Evolutionary conservation across 2,797 vertebrate species (phyloP), one percentile per base, ranked within the genome.

Genomic region (Mustela erminea): DNA sequence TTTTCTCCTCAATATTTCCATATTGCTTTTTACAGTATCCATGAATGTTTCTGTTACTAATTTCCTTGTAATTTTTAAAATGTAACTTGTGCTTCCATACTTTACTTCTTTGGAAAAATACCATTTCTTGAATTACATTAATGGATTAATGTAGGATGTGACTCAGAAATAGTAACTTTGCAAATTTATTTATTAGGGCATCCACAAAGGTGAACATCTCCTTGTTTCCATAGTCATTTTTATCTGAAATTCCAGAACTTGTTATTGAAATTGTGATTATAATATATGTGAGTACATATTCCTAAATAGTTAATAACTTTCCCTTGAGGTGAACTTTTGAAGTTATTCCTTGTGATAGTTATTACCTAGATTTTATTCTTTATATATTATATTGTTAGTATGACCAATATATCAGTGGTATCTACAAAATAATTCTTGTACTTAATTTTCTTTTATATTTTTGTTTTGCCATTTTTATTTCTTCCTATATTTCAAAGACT

Each of bases 401-500:
- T 96, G 84, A n/a, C 84, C 96, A 95, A 97, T 98, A 97, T 96
- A 97, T 97, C 96, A 97, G n/a, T 78, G 77, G 29, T 97, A 96
- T 94, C 94, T 92, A 94, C 94, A 95, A 96, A 97, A 93, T 97
- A 97, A 97, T 92, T 97, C 80, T 81, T 92, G 83, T 89, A 96
- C 91, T 97, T 98, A 97, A 98, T 98, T 98, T 98, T 95, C 96
- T 97, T 97, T 97, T 97, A 96, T 97, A 97, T 98, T 97, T 98
- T 96, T 97, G 87, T 96, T 95, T 97, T 98, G 97, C 94, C 97
- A 96, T 97, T 98, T 98, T 98, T 97, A 98, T 98, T 98, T 97
- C 97, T 97, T 89, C 80, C 35, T 96, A 97, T 97, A 98, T 97
- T 97, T 98, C 96, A 96, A 97, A 95, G 82, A 70, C 75, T 94